phyloP scores from a whole-genome alignment of 2,113 vertebrate species.

The Callocephalon fimbriatum region DNA sequence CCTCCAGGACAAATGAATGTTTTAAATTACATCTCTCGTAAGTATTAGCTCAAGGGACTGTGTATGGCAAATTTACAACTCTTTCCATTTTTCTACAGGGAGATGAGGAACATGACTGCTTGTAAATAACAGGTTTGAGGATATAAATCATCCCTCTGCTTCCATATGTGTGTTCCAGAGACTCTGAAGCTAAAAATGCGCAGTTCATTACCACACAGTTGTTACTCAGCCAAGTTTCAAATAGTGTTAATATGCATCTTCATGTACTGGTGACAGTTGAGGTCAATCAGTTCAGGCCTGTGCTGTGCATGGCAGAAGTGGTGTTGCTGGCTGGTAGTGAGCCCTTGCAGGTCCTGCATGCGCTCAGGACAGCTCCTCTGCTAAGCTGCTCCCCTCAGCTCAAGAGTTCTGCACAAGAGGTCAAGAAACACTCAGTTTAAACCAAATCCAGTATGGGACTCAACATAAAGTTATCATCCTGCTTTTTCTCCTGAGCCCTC shows the following conservation, averaged over 20 bases:
- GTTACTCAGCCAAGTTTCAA: slow-evolving; percentile 2
- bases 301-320: neutral
- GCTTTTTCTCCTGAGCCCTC: neutral
- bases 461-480: neutral
- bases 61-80: slow-evolving; percentile 34
- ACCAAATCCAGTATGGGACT: neutral
- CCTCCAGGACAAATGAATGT: neutral
- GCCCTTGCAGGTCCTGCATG: neutral
- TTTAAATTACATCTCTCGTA: slow-evolving; percentile 28
- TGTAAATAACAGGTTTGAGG: slow-evolving; percentile 45
- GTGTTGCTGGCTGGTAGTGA: neutral
- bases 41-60: slow-evolving; percentile 19
- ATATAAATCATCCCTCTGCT: slow-evolving; percentile 25
- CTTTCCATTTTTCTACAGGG: slow-evolving; percentile 27
- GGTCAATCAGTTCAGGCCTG: neutral
- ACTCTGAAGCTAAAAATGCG: slow-evolving; percentile 3
- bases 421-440: neutral
- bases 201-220: slow-evolving; percentile 22
- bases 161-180: neutral
- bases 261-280: neutral
- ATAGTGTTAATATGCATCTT: neutral
- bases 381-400: neutral
- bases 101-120: slow-evolving; percentile 10
- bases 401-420: neutral
- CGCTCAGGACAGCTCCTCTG: neutral